Evolutionary conservation across 2,113 vertebrate genomes (phyloP).

Genomic region (Eublepharis macularius): DNA sequence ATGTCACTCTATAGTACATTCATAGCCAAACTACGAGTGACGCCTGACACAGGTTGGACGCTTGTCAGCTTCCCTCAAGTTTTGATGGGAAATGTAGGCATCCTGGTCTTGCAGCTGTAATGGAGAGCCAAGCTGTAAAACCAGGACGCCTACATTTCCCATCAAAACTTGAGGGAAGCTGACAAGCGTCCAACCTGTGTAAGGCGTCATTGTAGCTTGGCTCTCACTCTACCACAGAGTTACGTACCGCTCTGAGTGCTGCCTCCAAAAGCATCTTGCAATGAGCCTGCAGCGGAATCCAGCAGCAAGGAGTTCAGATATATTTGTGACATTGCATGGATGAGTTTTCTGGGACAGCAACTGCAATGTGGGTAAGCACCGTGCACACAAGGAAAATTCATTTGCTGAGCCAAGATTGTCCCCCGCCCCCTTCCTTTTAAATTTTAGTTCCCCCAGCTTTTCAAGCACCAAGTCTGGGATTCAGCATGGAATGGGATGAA

Average conservation of each 20-base stretch:
- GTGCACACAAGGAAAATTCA: conserved; percentile 24
- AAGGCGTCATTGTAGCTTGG: too few species aligned
- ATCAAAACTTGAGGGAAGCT: too few species aligned
- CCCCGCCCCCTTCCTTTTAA: background rate
- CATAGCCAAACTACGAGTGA: too few species aligned
- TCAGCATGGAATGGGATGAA: background rate
- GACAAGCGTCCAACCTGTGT: too few species aligned
- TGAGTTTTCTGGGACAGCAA: conserved; percentile 22
- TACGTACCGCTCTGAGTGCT: conserved; percentile 51
- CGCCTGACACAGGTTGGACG: too few species aligned
- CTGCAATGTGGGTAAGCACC: conserved; percentile 42
- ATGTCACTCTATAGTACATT: conserved; percentile 72
- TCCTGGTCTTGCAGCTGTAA: too few species aligned
- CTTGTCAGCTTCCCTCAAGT: too few species aligned
- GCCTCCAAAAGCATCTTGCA: conserved; percentile 55
- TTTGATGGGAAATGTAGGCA: too few species aligned
- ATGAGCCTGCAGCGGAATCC: conserved; percentile 60
- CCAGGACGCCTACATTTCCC: too few species aligned
- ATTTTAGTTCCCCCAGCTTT: background rate
- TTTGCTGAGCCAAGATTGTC: background rate
- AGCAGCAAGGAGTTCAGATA: conserved; percentile 53
- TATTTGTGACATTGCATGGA: conserved; percentile 57
- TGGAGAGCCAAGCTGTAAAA: too few species aligned
- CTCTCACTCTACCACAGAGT: conserved; percentile 59
- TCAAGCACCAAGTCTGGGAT: background rate